phyloP scores from a whole-genome alignment of 1,140 invertebrate species.

The Phymorhynchus buccinoides region DNA sequence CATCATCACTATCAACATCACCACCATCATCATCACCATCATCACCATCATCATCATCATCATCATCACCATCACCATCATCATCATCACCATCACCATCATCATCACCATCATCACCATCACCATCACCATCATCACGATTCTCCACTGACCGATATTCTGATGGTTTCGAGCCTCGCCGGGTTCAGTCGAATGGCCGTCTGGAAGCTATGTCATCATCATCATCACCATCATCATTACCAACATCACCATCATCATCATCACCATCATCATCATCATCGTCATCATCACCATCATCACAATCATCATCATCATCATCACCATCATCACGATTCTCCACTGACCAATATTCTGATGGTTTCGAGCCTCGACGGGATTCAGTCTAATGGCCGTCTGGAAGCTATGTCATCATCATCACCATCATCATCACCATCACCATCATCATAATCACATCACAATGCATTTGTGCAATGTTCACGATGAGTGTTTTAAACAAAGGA shows the following conservation, averaged over 20 bases:
- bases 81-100: constrained; percentile 1
- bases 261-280: not conserved
- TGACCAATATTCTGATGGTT: constrained; percentile 76
- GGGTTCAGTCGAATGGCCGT: constrained; percentile 82
- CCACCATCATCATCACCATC: constrained; percentile 4
- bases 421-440: no score
- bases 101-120: not conserved
- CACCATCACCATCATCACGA: not conserved
- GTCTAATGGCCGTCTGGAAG: constrained; percentile 83
- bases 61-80: constrained; percentile 2
- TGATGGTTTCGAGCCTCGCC: constrained; percentile 81
- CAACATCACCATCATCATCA: not conserved
- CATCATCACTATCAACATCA: not conserved
- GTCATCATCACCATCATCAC: not conserved
- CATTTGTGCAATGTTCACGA: no score
- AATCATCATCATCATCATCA: not conserved
- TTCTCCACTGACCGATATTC: not conserved
- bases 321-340: not conserved
- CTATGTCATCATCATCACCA: no score
- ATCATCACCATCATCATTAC: constrained; percentile 10
- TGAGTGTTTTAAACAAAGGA: not conserved
- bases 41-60: not conserved
- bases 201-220: constrained; percentile 81
- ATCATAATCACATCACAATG: no score
- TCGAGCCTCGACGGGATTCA: constrained; percentile 80